Percentiles rank a stretch among this genome's conserved stretches.
These are phyloP conservation scores for Caerostris darwini DNA, from an alignment of 1,140 invertebrate genomes.

Conservation along the genomic window DNA sequence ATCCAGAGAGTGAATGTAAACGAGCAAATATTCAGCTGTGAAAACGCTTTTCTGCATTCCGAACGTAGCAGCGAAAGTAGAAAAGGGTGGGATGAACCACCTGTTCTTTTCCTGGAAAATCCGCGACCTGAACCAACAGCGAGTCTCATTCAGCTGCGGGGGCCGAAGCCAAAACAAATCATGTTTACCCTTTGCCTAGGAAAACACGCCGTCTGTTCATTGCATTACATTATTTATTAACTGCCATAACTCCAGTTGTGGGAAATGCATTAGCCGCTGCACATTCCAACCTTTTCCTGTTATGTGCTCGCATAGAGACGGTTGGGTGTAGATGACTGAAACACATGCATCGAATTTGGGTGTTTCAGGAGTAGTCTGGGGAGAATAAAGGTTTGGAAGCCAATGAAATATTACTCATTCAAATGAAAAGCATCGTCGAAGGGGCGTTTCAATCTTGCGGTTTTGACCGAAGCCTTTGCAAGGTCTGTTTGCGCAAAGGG, in stretches of 20 bases:
- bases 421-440: slow-evolving; percentile 33
- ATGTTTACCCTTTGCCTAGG: slow-evolving; percentile 41
- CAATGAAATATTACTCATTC: slow-evolving; percentile 32
- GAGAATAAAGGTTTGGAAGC: slow-evolving; percentile 12
- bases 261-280: not conserved
- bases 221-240: too few relatives aligned
- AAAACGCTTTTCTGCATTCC: not conserved
- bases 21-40: not conserved
- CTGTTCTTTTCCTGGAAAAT: slow-evolving; percentile 23
- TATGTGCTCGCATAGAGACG: not conserved
- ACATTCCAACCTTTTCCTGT: slow-evolving; percentile 14
- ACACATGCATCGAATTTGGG: not conserved
- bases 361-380: not conserved
- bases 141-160: not conserved
- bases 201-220: slow-evolving; percentile 25
- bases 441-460: slow-evolving; percentile 28
- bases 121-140: not conserved
- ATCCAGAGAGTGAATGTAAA: not conserved
- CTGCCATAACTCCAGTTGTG: slow-evolving; percentile 16
- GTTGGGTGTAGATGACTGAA: slow-evolving; percentile 14
- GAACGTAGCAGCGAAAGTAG: not conserved
- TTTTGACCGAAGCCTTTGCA: not conserved
- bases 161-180: slow-evolving; percentile 30
- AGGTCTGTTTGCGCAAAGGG: slow-evolving; percentile 7
- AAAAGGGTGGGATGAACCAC: not conserved